phyloP scores from a whole-genome alignment of 2,113 vertebrate genomes.

The Podarcis raffonei region DNA sequence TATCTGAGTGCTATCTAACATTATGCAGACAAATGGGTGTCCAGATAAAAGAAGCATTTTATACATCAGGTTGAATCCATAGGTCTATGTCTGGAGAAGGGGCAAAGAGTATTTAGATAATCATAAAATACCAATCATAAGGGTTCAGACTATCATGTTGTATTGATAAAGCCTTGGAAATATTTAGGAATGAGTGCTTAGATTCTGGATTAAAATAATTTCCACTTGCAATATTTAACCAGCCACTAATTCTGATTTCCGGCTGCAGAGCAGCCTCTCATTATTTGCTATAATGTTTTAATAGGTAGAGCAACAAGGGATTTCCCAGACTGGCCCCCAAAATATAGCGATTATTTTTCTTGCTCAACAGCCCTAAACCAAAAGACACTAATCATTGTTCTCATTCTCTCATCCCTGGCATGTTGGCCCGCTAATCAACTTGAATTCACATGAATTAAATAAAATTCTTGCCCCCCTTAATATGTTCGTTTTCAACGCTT shows the following conservation, averaged over 20 bases:
- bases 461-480: conserved; percentile 78
- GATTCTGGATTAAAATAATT: conserved; percentile 44
- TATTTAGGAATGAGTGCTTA: not conserved
- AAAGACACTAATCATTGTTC: conserved; percentile 68
- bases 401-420: conserved; percentile 59
- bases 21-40: not conserved
- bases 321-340: conserved; percentile 9
- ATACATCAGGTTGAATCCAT: not conserved
- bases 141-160: not conserved
- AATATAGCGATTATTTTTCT: conserved; percentile 29
- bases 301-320: not conserved
- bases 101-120: not conserved
- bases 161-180: not conserved
- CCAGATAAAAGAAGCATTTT: not conserved
- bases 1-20: not conserved
- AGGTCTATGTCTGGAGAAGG: not conserved
- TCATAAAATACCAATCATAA: not conserved
- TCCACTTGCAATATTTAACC: conserved; percentile 44
- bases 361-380: conserved; percentile 56
- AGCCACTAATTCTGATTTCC: conserved; percentile 54
- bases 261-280: conserved; percentile 32
- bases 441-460: conserved; percentile 77
- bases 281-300: conserved; percentile 25
- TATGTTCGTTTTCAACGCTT: conserved; percentile 87
- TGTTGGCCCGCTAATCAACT: conserved; percentile 64